These are phyloP conservation scores for Psittacula derbiana DNA, from an alignment of 2,797 vertebrate genomes.

Conservation along the genomic window DNA sequence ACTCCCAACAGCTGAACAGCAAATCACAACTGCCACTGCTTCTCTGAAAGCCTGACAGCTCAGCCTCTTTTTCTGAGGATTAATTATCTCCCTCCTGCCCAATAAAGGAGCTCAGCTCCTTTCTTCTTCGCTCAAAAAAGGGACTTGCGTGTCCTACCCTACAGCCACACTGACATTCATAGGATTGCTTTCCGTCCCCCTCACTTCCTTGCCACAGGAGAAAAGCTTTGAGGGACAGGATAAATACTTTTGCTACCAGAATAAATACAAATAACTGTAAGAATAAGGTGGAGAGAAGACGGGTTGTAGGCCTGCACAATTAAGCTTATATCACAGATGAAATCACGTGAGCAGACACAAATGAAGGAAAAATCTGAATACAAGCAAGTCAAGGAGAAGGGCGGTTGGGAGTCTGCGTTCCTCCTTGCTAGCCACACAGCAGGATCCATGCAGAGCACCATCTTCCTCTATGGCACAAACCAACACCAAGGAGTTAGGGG, in stretches of 20 bases:
- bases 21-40: neutral
- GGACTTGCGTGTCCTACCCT: neutral
- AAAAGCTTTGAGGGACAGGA: neutral
- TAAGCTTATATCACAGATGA: neutral
- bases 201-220: neutral
- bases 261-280: neutral
- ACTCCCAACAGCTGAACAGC: neutral
- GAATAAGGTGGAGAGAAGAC: neutral
- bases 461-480: neutral
- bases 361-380: neutral
- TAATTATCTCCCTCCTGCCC: constrained; percentile 41
- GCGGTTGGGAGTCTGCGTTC: neutral
- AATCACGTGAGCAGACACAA: neutral
- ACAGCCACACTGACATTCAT: rapidly evolving
- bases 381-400: neutral
- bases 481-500: neutral
- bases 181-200: neutral
- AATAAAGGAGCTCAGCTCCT: neutral
- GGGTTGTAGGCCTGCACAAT: neutral
- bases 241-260: neutral
- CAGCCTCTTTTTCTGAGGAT: neutral
- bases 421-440: rapidly evolving
- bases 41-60: neutral
- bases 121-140: neutral
- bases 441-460: neutral